Evolutionary conservation across 1,140 invertebrate species (phyloP).

Genomic region (Caenorhabditis remanei): DNA sequence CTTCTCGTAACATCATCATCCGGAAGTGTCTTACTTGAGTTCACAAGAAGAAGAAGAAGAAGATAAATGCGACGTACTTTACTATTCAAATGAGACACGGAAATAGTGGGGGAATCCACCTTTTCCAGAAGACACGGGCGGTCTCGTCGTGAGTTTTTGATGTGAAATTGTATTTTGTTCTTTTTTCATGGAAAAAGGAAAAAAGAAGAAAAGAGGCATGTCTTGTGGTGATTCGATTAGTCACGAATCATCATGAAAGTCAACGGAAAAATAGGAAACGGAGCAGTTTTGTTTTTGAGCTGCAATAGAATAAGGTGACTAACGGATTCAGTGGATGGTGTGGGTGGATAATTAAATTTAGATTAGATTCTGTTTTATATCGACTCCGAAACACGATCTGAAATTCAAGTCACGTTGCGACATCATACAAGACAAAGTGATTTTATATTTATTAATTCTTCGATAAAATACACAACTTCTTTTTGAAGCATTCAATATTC

Average conservation of each 20-base stretch:
- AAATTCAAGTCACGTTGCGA: no score
- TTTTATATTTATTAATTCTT: no score
- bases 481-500: constrained; percentile 16
- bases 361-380: neutral
- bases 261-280: neutral
- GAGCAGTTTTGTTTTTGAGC: neutral
- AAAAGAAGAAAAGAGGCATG: neutral
- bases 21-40: neutral
- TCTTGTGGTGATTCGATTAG: neutral
- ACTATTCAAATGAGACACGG: constrained; percentile 45
- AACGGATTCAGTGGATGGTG: neutral
- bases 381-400: no score
- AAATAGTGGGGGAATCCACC: constrained; percentile 14
- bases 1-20: neutral
- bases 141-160: neutral
- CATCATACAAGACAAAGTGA: no score
- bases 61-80: constrained; percentile 17
- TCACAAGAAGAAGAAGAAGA: neutral
- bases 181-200: neutral
- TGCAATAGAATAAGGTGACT: constrained; percentile 16
- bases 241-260: neutral
- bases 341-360: neutral
- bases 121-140: neutral
- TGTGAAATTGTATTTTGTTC: constrained; percentile 30
- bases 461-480: neutral